These are phyloP conservation scores for Melikaiella ostensackeni DNA, from an alignment of 2,888 invertebrate genomes.

Conservation along the genomic window DNA sequence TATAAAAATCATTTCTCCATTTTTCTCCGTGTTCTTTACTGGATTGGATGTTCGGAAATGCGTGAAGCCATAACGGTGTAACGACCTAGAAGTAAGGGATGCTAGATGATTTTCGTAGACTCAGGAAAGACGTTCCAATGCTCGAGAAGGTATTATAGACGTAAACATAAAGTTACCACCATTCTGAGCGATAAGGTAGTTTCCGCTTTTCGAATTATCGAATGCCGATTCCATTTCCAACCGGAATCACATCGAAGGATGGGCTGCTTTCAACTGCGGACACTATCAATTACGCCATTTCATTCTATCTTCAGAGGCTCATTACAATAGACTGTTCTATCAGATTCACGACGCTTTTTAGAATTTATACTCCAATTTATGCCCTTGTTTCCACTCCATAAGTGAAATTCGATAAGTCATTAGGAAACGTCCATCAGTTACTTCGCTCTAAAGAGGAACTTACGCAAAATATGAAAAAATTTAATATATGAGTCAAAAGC, in stretches of 20 bases:
- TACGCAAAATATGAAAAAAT: not conserved
- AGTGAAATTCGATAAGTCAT: conserved; percentile 20
- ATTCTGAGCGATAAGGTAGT: conserved; percentile 9
- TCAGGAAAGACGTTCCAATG: not conserved
- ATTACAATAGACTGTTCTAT: conserved; percentile 28
- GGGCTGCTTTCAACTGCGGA: conserved; percentile 21
- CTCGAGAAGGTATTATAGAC: conserved; percentile 18
- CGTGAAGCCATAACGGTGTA: not conserved
- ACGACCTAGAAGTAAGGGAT: not conserved
- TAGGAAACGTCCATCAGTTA: not conserved
- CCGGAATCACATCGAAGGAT: conserved; percentile 12
- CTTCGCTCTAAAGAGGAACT: not conserved
- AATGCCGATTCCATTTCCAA: conserved; percentile 34
- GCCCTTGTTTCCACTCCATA: not conserved
- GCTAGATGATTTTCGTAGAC: not conserved
- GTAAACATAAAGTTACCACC: conserved; percentile 16
- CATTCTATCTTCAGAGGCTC: conserved; percentile 20
- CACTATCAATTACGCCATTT: conserved; percentile 31
- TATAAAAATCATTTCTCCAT: too few species aligned
- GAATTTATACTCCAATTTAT: conserved; percentile 1
- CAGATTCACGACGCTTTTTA: conserved; percentile 12
- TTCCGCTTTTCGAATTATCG: conserved; percentile 37
- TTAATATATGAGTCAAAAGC: not conserved
- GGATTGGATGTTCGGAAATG: not conserved
- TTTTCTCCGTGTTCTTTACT: too few species aligned